A percentile compares a stretch with the other conserved stretches of the same genome.
phyloP scores from a whole-genome alignment of 1,140 invertebrate genomes.

The Musca vetustissima region DNA sequence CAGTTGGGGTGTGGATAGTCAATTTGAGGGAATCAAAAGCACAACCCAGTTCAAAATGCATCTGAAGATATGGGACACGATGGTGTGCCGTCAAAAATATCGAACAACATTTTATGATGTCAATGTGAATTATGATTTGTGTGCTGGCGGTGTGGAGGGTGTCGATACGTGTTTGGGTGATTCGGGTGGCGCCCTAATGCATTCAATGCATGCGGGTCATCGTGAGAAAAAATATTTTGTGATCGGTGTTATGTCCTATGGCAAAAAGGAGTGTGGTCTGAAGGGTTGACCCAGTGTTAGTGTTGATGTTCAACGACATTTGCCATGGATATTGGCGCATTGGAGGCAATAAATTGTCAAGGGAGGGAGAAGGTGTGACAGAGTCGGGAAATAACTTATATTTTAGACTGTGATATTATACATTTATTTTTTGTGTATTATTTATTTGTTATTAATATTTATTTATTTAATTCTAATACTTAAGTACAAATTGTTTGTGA shows the following conservation, averaged over 20 bases:
- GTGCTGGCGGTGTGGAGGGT: conserved; percentile 65
- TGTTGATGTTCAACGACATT: too few relatives aligned
- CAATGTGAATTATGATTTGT: conserved; percentile 57
- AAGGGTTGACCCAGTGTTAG: conserved; percentile 54
- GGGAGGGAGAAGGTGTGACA: too few relatives aligned
- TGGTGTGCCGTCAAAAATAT: conserved; percentile 1
- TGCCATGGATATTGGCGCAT: too few relatives aligned
- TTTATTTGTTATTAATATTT: too few relatives aligned
- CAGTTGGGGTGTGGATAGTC: conserved; percentile 80
- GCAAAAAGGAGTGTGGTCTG: conserved; percentile 53
- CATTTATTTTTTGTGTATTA: too few relatives aligned
- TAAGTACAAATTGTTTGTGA: too few relatives aligned
- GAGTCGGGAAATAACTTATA: too few relatives aligned
- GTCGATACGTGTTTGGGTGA: conserved; percentile 61
- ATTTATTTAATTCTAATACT: too few relatives aligned
- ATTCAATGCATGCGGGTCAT: neutral
- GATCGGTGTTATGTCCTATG: conserved; percentile 57
- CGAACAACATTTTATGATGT: neutral
- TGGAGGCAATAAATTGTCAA: too few relatives aligned
- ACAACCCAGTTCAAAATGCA: conserved; percentile 38
- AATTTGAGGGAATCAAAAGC: conserved; percentile 54
- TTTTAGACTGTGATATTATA: too few relatives aligned
- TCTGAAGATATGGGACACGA: conserved; percentile 35
- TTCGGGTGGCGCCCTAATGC: conserved; percentile 59
- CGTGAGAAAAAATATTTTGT: conserved; percentile 28